Evolutionary conservation across 2,797 vertebrate genomes (phyloP), one percentile per base, ranked within the genome.

Genomic region (Tokudaia muenninki): DNA sequence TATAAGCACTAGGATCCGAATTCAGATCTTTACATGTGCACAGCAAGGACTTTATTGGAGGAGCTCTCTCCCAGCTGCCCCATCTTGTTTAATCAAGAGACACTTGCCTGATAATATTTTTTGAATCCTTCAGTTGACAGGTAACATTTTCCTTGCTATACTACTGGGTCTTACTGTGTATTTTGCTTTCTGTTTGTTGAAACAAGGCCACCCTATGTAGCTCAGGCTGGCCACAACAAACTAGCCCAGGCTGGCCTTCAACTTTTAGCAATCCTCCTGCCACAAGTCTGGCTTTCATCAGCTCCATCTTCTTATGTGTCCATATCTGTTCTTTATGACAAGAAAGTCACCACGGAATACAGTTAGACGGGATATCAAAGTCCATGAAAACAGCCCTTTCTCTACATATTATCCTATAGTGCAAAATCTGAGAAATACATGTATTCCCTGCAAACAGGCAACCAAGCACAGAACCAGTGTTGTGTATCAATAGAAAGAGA

Each of bases 111-210:
- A 44, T 47, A 13, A 72, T 59, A 12, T 34, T 59, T 83, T 83
- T 57, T 44, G 11, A 70, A 52, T 41, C 55, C 77, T 89, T 92
- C 47, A 29, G 2, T 4, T 83, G 55, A n/a, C 34, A 47, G 19
- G 10, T 75, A 55, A 63, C 11, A 24, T 88, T 67, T 82, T 90
- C 37, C 89, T 75, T 92, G 87, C 91, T 92, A 50, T 67, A 55
- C 70, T 91, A 21, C 41, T 88, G 26, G 47, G 17, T 14, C 14
- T 88, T 74, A 59, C 34, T 41, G 14, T 19, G 82, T 65, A 21
- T 41, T 74, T 50, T 86, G 6, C 19, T 50, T 50, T 50, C 22
- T 52, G 31, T 16, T 70, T 52, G 47, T 52, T 87, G 67, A 74
- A 63, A 74, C 67, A 55, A 74, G 4, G 67, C 34, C n/a, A 74